These are phyloP conservation scores for Channa maculata DNA, from an alignment of 2,113 vertebrate species.

Conservation along the genomic window DNA sequence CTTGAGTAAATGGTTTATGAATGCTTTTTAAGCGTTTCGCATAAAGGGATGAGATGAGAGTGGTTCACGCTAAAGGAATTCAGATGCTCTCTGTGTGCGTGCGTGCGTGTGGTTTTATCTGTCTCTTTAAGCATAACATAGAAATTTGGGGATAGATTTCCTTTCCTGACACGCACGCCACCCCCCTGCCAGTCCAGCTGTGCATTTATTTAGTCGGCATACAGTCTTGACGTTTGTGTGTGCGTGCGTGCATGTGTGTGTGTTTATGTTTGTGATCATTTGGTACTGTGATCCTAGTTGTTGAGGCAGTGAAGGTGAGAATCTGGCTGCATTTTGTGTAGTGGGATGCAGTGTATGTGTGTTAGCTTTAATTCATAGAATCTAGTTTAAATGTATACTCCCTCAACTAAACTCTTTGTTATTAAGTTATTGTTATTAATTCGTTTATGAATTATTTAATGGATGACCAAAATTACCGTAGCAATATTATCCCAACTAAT, in stretches of 20 bases:
- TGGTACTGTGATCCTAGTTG: conserved; percentile 45
- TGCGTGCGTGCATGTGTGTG: conserved; percentile 13
- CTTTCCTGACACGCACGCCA: conserved; percentile 44
- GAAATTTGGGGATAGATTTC: conserved; percentile 50
- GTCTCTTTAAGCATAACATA: conserved; percentile 52
- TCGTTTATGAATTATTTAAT: conserved; percentile 64
- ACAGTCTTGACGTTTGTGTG: conserved; percentile 10
- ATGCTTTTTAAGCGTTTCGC: conserved; percentile 53
- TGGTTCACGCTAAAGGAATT: conserved; percentile 81
- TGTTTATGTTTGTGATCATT: conserved; percentile 49
- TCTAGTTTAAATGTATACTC: conserved; percentile 25
- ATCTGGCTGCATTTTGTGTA: conserved; percentile 55
- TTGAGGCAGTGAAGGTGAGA: conserved; percentile 71
- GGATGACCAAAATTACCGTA: conserved; percentile 40
- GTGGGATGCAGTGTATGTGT: conserved; percentile 50
- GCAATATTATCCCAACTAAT: conserved; percentile 37
- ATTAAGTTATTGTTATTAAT: conserved; percentile 43
- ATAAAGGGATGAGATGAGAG: conserved; percentile 55
- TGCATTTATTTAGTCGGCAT: conserved; percentile 55
- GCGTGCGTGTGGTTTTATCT: conserved; percentile 35
- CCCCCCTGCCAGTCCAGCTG: conserved; percentile 34
- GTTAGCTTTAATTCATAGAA: conserved; percentile 69
- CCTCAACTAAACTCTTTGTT: conserved; percentile 43
- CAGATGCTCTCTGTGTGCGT: conserved; percentile 70
- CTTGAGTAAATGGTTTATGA: conserved; percentile 43